Evolutionary conservation across 2,113 vertebrate genomes (phyloP).

Genomic region (Odocoileus hemionus): DNA sequence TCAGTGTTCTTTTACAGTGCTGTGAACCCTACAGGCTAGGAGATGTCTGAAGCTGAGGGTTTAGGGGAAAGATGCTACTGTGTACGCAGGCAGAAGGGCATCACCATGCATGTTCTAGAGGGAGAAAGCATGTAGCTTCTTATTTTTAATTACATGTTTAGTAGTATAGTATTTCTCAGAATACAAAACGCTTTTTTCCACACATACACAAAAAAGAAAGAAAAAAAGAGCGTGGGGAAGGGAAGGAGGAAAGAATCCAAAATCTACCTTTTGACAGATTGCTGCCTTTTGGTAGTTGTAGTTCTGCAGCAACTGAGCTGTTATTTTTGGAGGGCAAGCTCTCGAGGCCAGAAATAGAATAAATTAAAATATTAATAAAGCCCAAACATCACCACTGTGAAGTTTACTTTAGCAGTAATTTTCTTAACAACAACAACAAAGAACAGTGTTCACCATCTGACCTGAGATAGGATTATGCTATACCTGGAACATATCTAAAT

Average conservation of each 20-base stretch:
- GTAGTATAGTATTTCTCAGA: neutral
- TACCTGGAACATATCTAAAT: neutral
- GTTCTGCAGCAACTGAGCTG: neutral
- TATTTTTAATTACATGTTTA: neutral
- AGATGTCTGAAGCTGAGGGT: neutral
- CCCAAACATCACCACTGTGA: neutral
- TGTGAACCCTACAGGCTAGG: neutral
- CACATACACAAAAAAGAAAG: neutral
- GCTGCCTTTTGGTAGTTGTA: neutral
- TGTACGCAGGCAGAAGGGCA: neutral
- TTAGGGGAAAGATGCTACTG: neutral
- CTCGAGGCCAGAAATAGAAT: neutral
- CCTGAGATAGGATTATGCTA: neutral
- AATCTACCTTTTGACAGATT: neutral
- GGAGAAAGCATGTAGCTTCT: neutral
- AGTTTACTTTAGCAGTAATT: neutral
- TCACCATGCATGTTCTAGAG: accelerated
- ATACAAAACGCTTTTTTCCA: neutral
- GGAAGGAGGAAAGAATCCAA: neutral
- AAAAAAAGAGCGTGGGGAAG: neutral
- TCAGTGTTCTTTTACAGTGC: neutral
- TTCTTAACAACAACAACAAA: neutral
- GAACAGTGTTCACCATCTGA: neutral
- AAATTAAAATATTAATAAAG: neutral
- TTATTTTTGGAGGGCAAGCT: neutral